Base-by-base conservation (phyloP, 2,888 invertebrate species). In the Lamellibrachia columna region DNA sequence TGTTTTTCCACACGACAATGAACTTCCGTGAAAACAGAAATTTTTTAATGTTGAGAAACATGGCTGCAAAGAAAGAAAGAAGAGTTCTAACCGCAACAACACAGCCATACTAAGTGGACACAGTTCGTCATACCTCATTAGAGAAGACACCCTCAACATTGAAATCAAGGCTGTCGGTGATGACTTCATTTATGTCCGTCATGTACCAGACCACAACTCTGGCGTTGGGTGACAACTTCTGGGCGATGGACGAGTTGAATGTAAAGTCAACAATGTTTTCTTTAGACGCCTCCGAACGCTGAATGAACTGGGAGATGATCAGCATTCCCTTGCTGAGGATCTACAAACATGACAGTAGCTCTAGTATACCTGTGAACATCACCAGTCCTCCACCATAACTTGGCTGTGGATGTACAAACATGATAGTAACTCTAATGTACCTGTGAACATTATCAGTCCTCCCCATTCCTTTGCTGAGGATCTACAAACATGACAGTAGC, bases 201-300 rank as follows among this genome's bases (percentile, higher is more conserved):
- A 75, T 11, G 22, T 75, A 75, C 75, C 75, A 75, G n/a, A 75
- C 75, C 3, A 75, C 22, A 15, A 75, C 75, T 0, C 75, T 15
- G 11, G 75, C 75, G n/a, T 7, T 75, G 75, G 75, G 75, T 2
- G 75, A 75, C 2, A 75, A n/a, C 75, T 75, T 75, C 75, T 75
- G 75, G n/a, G 75, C 75, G n/a, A 22, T 75, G 4, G 75, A 75
- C 22, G 75, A 75, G 75, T 75, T 75, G 22, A 75, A 75, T 15
- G 75, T 75, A 22, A 75, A 0, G 75, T 75, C 75, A 75, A 75
- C 75, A 75, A 7, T n/a, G 75, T 75, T 75, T n/a, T 75, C 2
- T 6, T 6, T 15, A 4, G 75, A 75, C 75, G 75, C 0, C 3
- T 2, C n/a, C 0, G 0, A 3, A 22, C 0, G 22, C 0, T 75